Conservation (phyloP, 2,888 invertebrate species). For the Taenaris catops region DNA sequence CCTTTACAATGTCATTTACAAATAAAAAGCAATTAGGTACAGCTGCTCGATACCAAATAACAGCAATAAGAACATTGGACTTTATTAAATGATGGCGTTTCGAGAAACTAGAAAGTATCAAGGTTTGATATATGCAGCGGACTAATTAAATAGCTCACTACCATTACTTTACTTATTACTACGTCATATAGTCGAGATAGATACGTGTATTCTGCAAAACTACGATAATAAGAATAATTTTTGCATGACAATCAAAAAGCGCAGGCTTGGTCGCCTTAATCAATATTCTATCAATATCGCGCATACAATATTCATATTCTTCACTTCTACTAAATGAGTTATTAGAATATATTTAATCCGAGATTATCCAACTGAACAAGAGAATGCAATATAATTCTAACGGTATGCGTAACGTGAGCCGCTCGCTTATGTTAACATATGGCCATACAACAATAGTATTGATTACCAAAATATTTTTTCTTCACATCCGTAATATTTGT, state of each 20-base stretch:
- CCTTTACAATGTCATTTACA: too few relatives aligned
- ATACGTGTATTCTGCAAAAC: constrained; percentile 1
- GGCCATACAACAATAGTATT: constrained; percentile 50
- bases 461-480: constrained; percentile 45
- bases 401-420: constrained; percentile 54
- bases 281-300: constrained; percentile 16
- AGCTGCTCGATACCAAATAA: too few relatives aligned
- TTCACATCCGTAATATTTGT: constrained; percentile 26
- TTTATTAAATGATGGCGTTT: too few relatives aligned
- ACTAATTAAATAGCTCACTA: constrained; percentile 4
- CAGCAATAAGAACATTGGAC: too few relatives aligned
- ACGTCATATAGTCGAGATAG: constrained; percentile 10
- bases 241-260: constrained; percentile 12
- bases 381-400: constrained; percentile 43
- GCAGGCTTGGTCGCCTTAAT: constrained; percentile 11
- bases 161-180: constrained; percentile 13
- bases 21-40: too few relatives aligned
- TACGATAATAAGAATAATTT: constrained; percentile 5
- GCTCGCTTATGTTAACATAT: constrained; percentile 68
- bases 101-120: constrained; percentile 12
- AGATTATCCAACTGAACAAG: constrained; percentile 23
- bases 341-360: too few relatives aligned
- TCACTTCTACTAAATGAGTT: too few relatives aligned
- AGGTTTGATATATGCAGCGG: constrained; percentile 9
- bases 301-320: too few relatives aligned